Base-by-base conservation (phyloP, 2,797 vertebrate genomes). In the Eremophila alpestris region DNA sequence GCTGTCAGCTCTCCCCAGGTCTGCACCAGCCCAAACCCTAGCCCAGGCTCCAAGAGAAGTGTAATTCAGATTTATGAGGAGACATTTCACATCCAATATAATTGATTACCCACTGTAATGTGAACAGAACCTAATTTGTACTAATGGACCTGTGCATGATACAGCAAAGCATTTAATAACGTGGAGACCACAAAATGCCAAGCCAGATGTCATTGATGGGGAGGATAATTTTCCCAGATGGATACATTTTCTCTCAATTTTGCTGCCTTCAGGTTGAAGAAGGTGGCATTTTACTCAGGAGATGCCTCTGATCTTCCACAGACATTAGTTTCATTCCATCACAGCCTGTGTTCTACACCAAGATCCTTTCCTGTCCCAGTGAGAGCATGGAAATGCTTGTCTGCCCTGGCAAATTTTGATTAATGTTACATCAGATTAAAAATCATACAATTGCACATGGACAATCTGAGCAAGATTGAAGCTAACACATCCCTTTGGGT, bases 331-430 rank as follows among this genome's bases (percentile, higher is more conserved):
- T 29, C 26, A 56, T 77, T 27, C 80, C 68, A 80, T 90, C 78
- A 54, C 80, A 74, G 70, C 63, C 62, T 54, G 64, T 54, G 29
- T 59, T 69, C 74, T 74, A 21, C 43, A 93, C 83, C 70, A 59
- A 62, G 87, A 41, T 41, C 29, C 24, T 36, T 58, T 34, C 60
- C 93, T 82, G 38, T 86, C 78, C 51, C 29, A 55, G 34, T 16
- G 68, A 91, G 52, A 90, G 56, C 27, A 41, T 19, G 74, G 95
- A 64, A 76, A 97, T 90, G 94, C 95, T 95, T 97, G 93, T 96
- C 96, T 97, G 92, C 95, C 59, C 91, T 20, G 63, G 96, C 83
- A 98, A 97, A 97, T 97, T 96, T 97, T 97, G 97, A 98, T 97
- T 96, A 97, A 98, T 97, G 90, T 49, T 92, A 92, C 75, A 93